These are phyloP conservation scores for Lottia gigantea DNA, from an alignment of 2,888 invertebrate species.

Conservation along the genomic window DNA sequence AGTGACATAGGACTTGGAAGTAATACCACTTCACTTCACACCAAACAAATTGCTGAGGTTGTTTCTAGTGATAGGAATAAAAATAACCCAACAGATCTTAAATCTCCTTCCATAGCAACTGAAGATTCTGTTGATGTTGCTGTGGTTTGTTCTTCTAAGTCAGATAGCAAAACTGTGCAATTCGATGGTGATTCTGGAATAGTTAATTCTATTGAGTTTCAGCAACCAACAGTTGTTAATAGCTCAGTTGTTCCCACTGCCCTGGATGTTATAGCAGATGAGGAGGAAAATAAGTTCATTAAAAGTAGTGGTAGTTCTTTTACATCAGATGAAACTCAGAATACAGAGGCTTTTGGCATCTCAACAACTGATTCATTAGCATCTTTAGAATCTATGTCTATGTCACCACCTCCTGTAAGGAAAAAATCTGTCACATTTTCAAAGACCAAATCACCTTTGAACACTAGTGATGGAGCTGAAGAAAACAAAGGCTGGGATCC, in stretches of 20 bases:
- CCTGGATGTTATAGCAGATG: constrained; percentile 4
- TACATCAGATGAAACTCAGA: not conserved
- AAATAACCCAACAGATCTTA: too few relatives aligned
- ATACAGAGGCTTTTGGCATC: not conserved
- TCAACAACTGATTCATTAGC: not conserved
- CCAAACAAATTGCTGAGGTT: too few relatives aligned
- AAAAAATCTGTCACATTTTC: constrained; percentile 21
- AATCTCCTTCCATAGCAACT: too few relatives aligned
- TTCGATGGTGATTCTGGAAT: too few relatives aligned
- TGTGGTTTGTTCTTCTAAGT: too few relatives aligned
- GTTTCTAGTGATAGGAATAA: too few relatives aligned
- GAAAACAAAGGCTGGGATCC: constrained; percentile 33
- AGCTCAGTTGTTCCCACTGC: not conserved
- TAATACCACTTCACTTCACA: too few relatives aligned
- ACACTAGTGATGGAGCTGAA: constrained; percentile 15
- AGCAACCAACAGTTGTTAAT: not conserved
- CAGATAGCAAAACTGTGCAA: too few relatives aligned
- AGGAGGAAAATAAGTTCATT: not conserved
- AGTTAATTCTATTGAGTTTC: too few relatives aligned
- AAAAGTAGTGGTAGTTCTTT: constrained; percentile 6
- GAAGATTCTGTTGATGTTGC: too few relatives aligned
- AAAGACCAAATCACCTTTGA: not conserved
- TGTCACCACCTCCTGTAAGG: not conserved
- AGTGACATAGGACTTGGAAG: too few relatives aligned
- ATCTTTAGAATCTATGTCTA: not conserved